These are phyloP conservation scores for Drosophila borborema DNA, from an alignment of 2,888 invertebrate genomes.

Conservation along the genomic window DNA sequence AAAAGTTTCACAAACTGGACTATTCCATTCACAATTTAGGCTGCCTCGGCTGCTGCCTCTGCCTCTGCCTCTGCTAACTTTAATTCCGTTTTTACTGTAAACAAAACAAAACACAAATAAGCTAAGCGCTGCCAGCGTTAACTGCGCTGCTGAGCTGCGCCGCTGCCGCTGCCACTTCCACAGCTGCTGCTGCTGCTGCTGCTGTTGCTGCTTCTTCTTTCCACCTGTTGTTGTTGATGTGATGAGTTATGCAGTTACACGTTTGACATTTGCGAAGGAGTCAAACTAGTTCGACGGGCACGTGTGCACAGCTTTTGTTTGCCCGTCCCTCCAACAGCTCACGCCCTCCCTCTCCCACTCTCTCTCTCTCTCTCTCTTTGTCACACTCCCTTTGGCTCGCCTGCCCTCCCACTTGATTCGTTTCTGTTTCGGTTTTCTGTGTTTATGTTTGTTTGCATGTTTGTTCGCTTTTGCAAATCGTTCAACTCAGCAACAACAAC, in stretches of 20 bases:
- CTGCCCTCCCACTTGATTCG: conserved; percentile 20
- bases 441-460: conserved; percentile 69
- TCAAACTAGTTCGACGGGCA: conserved; percentile 84
- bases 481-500: conserved; percentile 40
- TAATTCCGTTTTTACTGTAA: conserved; percentile 35
- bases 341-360: background rate
- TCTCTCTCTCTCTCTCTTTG: conserved; percentile 3
- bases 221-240: conserved; percentile 71
- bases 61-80: conserved; percentile 10
- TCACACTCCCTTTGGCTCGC: conserved; percentile 7
- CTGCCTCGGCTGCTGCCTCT: background rate
- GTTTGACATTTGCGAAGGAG: conserved; percentile 84
- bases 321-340: conserved; percentile 8
- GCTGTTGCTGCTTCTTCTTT: conserved; percentile 45
- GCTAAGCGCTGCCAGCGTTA: conserved; percentile 17
- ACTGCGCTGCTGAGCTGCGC: conserved; percentile 35
- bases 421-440: conserved; percentile 34
- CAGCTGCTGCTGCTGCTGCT: conserved; percentile 14
- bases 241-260: conserved; percentile 81
- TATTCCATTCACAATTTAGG: conserved; percentile 35
- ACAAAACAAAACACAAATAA: conserved; percentile 41
- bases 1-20: conserved; percentile 31
- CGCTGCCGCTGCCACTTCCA: conserved; percentile 4
- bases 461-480: conserved; percentile 61
- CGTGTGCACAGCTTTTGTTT: conserved; percentile 77